Percentiles rank a stretch among this genome's conserved stretches.
Conservation (phyloP, 2,888 invertebrate species). For the Empis livida region DNA sequence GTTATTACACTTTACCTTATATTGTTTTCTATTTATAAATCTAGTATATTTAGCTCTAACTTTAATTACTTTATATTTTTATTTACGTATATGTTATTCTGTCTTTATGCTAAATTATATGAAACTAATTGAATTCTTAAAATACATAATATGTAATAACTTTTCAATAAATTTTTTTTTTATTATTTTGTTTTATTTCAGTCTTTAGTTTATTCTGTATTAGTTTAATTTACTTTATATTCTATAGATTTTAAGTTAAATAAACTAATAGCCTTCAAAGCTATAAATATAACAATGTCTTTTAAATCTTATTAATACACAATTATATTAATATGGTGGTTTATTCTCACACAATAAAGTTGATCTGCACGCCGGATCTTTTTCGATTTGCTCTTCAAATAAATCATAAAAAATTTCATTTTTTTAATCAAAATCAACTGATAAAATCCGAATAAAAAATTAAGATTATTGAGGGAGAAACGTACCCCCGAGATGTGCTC, state of each 20-base stretch:
- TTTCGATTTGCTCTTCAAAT: no score
- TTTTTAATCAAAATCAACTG: no score
- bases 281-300: conserved; percentile 39
- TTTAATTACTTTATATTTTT: conserved; percentile 43
- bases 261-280: conserved; percentile 52
- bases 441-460: no score
- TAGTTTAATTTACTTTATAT: conserved; percentile 17
- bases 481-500: no score
- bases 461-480: no score
- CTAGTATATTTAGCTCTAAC: conserved; percentile 38
- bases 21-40: conserved; percentile 36
- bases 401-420: no score
- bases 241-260: conserved; percentile 45
- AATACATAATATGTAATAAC: conserved; percentile 31
- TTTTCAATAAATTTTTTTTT: conserved; percentile 19
- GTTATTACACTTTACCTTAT: conserved; percentile 38
- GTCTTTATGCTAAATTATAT: conserved; percentile 38
- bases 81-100: conserved; percentile 40
- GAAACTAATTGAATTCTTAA: conserved; percentile 37
- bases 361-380: no score
- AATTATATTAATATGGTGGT: no score
- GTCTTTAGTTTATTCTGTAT: conserved; percentile 23
- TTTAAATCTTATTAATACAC: conserved; percentile 43
- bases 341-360: no score
- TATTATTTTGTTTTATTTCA: conserved; percentile 20